Evolutionary conservation across 1,140 invertebrate genomes (phyloP), one percentile per base, ranked within the genome.

Genomic region (Drosophila athabasca): DNA sequence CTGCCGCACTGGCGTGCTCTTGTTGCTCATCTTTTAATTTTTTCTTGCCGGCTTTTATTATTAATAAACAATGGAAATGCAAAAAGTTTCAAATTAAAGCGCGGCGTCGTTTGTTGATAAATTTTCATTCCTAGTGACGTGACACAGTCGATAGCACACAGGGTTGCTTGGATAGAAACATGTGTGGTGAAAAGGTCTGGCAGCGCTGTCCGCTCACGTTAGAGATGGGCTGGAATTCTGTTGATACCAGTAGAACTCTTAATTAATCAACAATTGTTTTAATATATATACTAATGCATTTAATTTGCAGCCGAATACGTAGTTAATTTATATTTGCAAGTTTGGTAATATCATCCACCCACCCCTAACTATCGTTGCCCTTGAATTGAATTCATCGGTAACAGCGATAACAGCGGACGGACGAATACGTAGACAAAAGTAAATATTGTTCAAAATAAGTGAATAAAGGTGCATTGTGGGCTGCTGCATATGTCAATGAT

Each of bases 51-150:
- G 24, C 26, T 19, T 59, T 44, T 39, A 26, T 13, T 43, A 59
- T 51, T 62, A 60, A 29, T 3, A 54, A 43, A 61, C 2, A 79
- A 67, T 53, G 24, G 41, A 39, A 39, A 61, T 77, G 45, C 49
- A 52, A 50, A 11, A 48, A 51, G 45, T 76, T 84, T 88, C 79
- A 76, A 87, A 79, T 66, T 51, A 57, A 48, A 77, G 83, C 83
- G 83, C 84, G 84, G 82, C 83, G 73, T 82, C 78, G 74, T 83
- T 79, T 88, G 62, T 88, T 83, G 76, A 76, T 77, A 81, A 68
- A 57, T 87, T 85, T 71, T 79, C 51, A 43, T 48, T 76, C 4
- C 31, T 84, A 69, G 64, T 66, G 69, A 75, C 31, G 80, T 46
- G 46, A 11, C 7, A 7, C 8, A 26, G 7, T 17, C 80, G 80